Percentiles rank a stretch among this genome's conserved stretches.
These are phyloP conservation scores for Enteromius argenteus DNA, from an alignment of 2,797 vertebrate species.

Conservation along the genomic window DNA sequence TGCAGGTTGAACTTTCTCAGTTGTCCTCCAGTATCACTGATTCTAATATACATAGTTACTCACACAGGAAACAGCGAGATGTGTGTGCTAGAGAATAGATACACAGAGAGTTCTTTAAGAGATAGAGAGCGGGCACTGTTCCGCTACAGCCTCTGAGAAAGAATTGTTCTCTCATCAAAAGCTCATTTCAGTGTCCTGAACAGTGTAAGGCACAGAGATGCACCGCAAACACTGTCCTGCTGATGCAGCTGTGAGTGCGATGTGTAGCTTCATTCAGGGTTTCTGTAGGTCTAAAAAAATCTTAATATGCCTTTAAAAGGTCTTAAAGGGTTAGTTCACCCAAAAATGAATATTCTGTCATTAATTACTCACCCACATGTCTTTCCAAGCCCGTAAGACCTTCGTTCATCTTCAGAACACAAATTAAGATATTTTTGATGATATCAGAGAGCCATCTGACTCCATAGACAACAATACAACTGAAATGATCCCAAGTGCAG, in stretches of 20 bases:
- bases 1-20: not conserved
- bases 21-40: not conserved
- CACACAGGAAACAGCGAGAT: not conserved
- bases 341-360: too few species aligned
- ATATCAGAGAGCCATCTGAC: too few species aligned
- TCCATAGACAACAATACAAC: too few species aligned
- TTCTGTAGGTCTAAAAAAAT: not conserved
- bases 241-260: constrained; percentile 25
- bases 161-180: constrained; percentile 55
- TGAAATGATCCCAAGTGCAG: too few species aligned
- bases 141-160: constrained; percentile 23
- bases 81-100: constrained; percentile 2
- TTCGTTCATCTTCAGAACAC: too few species aligned
- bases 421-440: too few species aligned
- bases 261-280: not conserved
- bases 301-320: not conserved
- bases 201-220: constrained; percentile 43
- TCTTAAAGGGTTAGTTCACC: not conserved
- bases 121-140: not conserved
- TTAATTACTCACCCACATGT: too few species aligned
- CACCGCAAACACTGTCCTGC: constrained; percentile 7
- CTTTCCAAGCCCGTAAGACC: too few species aligned
- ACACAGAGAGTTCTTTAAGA: constrained; percentile 20
- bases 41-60: constrained; percentile 13
- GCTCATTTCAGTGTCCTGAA: constrained; percentile 30